Percentiles rank a stretch among this genome's conserved stretches.
These are phyloP conservation scores for Athene noctua DNA, from an alignment of 2,113 vertebrate genomes.

Conservation along the genomic window DNA sequence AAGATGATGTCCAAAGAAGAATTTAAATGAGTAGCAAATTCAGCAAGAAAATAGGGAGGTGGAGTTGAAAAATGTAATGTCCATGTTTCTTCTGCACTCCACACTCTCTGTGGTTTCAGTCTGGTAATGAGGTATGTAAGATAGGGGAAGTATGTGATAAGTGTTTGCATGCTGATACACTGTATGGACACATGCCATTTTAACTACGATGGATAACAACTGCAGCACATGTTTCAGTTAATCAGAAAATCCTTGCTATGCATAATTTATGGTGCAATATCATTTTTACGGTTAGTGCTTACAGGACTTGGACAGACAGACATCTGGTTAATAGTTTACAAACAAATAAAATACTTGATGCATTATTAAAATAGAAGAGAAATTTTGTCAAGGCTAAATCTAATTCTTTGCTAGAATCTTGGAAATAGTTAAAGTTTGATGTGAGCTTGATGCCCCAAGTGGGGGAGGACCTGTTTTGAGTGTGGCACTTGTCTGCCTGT, in stretches of 20 bases:
- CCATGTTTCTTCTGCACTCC: background rate
- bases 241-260: background rate
- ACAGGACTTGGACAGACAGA: conserved; percentile 18
- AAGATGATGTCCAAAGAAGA: background rate
- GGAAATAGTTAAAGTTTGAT: background rate
- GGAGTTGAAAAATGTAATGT: background rate
- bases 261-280: conserved; percentile 31
- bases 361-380: conserved; percentile 6
- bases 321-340: conserved; percentile 38
- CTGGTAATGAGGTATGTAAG: background rate
- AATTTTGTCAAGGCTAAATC: conserved; percentile 2
- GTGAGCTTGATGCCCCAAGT: background rate
- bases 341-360: conserved; percentile 36
- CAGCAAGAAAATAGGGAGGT: background rate
- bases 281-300: conserved; percentile 5
- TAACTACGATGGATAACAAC: background rate
- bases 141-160: background rate
- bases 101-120: background rate
- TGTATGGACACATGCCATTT: background rate
- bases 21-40: background rate
- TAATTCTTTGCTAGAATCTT: background rate
- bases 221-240: background rate
- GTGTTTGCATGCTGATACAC: background rate
- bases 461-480: background rate
- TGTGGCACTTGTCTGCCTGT: background rate